phyloP scores from a whole-genome alignment of 2,797 vertebrate species.

The Neopelma chrysocephalum region DNA sequence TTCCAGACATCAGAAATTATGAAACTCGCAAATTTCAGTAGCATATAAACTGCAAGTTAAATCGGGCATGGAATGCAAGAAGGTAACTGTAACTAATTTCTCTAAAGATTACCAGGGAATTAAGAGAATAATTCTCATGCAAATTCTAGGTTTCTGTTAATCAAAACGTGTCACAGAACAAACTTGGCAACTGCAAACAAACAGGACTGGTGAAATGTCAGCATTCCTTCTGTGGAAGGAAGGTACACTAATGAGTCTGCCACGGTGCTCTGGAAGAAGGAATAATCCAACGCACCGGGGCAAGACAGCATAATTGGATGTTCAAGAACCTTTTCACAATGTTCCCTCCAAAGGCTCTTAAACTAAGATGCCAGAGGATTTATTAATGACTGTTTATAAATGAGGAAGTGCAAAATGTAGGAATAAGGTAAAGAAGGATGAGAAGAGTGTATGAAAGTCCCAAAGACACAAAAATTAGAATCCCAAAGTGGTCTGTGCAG shows the following conservation, averaged over 20 bases:
- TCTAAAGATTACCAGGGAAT: not conserved
- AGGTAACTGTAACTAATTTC: not conserved
- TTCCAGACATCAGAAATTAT: not conserved
- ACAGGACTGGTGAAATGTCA: not conserved
- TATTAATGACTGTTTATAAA: not conserved
- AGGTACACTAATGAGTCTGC: not conserved
- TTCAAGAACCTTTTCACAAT: not conserved
- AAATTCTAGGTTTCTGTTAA: not conserved
- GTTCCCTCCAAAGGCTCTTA: not conserved
- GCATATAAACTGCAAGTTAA: not conserved
- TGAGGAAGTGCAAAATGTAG: not conserved
- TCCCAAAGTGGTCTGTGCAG: not conserved
- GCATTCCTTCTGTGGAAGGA: not conserved
- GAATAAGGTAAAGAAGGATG: not conserved
- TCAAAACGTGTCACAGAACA: not conserved
- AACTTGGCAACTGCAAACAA: not conserved
- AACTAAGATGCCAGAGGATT: not conserved
- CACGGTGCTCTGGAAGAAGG: not conserved
- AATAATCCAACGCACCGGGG: not conserved
- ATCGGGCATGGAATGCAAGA: not conserved
- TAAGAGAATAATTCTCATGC: not conserved
- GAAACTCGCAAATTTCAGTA: not conserved
- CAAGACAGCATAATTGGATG: not conserved
- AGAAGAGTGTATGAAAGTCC: not conserved
- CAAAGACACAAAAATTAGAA: not conserved